These are phyloP conservation scores for Callinectes sapidus DNA, from an alignment of 2,888 invertebrate genomes.

Conservation along the genomic window DNA sequence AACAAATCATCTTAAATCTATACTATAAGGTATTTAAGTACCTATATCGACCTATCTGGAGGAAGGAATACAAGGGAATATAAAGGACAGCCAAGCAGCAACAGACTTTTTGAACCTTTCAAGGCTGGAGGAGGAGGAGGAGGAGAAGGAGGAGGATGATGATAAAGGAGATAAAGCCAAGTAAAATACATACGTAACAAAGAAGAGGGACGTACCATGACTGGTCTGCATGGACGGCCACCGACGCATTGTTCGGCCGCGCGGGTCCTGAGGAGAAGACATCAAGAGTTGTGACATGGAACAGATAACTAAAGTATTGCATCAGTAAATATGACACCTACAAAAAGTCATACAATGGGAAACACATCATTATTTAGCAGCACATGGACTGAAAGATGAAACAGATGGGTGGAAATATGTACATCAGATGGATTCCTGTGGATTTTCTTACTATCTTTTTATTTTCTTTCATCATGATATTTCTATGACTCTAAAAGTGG, in stretches of 20 bases:
- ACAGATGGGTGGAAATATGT: not conserved
- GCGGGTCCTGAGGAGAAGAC: constrained; percentile 63
- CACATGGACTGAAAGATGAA: not conserved
- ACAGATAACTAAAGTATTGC: too few relatives aligned
- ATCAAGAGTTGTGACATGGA: not conserved
- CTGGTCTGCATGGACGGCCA: constrained; percentile 71
- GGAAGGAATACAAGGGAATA: not conserved
- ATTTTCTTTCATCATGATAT: too few relatives aligned
- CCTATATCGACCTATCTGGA: too few relatives aligned
- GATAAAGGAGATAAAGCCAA: not conserved
- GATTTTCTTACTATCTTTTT: too few relatives aligned
- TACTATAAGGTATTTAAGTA: too few relatives aligned
- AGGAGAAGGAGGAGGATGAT: not conserved
- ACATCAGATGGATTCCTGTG: too few relatives aligned
- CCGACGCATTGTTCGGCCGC: constrained; percentile 65
- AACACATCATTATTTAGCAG: not conserved
- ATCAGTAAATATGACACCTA: not conserved
- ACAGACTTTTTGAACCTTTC: too few relatives aligned
- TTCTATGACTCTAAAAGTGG: too few relatives aligned
- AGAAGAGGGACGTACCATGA: constrained; percentile 56
- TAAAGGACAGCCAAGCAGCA: too few relatives aligned
- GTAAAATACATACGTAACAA: not conserved
- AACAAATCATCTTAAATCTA: too few relatives aligned
- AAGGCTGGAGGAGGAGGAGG: too few relatives aligned
- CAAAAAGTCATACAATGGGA: not conserved